phyloP scores from a whole-genome alignment of 1,140 invertebrate species.

The Cyclina sinensis region DNA sequence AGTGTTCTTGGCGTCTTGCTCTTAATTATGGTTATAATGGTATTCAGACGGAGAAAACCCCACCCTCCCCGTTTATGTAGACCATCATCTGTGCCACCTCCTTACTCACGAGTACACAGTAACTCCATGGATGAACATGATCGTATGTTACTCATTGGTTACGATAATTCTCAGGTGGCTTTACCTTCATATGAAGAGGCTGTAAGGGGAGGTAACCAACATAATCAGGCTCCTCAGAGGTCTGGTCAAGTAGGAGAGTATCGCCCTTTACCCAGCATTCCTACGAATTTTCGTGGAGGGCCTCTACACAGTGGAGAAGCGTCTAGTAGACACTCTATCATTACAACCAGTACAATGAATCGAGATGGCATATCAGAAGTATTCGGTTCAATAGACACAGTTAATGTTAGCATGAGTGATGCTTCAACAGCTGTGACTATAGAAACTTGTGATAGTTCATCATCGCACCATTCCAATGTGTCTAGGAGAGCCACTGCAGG shows the following conservation, averaged over 20 bases:
- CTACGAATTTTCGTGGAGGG: slow-evolving; percentile 73
- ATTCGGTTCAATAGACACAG: slow-evolving; percentile 85
- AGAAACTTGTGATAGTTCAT: slow-evolving; percentile 82
- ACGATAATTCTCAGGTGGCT: slow-evolving; percentile 80
- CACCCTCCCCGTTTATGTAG: slow-evolving; percentile 68
- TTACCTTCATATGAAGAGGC: slow-evolving; percentile 85
- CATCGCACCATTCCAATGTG: slow-evolving; percentile 81
- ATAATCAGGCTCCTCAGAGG: slow-evolving; percentile 3
- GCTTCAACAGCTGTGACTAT: slow-evolving; percentile 82
- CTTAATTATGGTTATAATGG: slow-evolving; percentile 83
- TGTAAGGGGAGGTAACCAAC: slow-evolving; percentile 64
- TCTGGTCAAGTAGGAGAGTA: slow-evolving; percentile 70
- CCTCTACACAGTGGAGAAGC: slow-evolving; percentile 59
- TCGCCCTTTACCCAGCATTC: slow-evolving; percentile 82
- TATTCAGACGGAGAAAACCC: slow-evolving; percentile 82
- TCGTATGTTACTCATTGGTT: slow-evolving; percentile 83
- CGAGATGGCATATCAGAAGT: slow-evolving; percentile 81
- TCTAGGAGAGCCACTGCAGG: slow-evolving; percentile 83
- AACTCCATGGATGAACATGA: slow-evolving; percentile 83
- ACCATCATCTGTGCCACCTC: slow-evolving; percentile 76
- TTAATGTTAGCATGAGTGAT: slow-evolving; percentile 85
- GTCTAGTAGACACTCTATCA: slow-evolving; percentile 82
- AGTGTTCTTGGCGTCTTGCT: slow-evolving; percentile 84
- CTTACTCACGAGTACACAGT: slow-evolving; percentile 81
- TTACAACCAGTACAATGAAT: slow-evolving; percentile 83